Conservation (phyloP, 1,140 invertebrate species). For the Danaus melanippus region DNA sequence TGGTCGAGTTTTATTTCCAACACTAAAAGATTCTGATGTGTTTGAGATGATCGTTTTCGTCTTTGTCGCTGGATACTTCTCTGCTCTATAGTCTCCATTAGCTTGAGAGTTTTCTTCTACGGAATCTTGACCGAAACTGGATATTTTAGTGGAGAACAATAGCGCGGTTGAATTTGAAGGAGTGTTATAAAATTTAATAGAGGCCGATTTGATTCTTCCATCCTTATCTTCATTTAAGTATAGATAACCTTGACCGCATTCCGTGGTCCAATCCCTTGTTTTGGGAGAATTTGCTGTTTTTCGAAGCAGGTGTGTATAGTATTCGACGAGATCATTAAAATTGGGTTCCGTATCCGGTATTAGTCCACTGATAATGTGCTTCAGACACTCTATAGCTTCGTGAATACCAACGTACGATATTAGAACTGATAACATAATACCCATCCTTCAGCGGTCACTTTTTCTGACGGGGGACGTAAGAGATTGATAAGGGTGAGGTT, state of each 20-base stretch:
- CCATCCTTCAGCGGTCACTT: slow-evolving; percentile 70
- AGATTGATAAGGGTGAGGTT: slow-evolving; percentile 33
- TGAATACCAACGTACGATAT: slow-evolving; percentile 81
- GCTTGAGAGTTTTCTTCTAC: slow-evolving; percentile 44
- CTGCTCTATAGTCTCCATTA: slow-evolving; percentile 49
- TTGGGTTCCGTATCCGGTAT: slow-evolving; percentile 50
- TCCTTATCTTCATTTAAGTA: slow-evolving; percentile 56
- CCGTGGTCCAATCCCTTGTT: slow-evolving; percentile 43
- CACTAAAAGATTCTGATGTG: slow-evolving; percentile 51
- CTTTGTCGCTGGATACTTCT: slow-evolving; percentile 49
- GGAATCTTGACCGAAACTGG: slow-evolving; percentile 69
- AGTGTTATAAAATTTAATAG: slow-evolving; percentile 59
- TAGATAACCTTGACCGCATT: slow-evolving; percentile 62
- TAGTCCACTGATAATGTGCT: slow-evolving; percentile 70
- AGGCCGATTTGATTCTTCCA: slow-evolving; percentile 46
- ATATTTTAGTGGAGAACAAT: slow-evolving; percentile 69
- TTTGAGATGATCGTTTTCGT: slow-evolving; percentile 63
- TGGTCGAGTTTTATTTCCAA: slow-evolving; percentile 49
- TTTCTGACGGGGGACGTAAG: slow-evolving; percentile 34
- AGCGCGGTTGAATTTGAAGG: slow-evolving; percentile 56
- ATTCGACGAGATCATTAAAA: slow-evolving; percentile 52
- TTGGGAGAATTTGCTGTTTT: slow-evolving; percentile 38
- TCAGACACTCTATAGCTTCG: slow-evolving; percentile 76
- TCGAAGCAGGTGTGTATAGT: slow-evolving; percentile 53
- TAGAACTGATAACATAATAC: slow-evolving; percentile 78